phyloP scores from a whole-genome alignment of 2,888 invertebrate species.

The Leptinotarsa juncta region DNA sequence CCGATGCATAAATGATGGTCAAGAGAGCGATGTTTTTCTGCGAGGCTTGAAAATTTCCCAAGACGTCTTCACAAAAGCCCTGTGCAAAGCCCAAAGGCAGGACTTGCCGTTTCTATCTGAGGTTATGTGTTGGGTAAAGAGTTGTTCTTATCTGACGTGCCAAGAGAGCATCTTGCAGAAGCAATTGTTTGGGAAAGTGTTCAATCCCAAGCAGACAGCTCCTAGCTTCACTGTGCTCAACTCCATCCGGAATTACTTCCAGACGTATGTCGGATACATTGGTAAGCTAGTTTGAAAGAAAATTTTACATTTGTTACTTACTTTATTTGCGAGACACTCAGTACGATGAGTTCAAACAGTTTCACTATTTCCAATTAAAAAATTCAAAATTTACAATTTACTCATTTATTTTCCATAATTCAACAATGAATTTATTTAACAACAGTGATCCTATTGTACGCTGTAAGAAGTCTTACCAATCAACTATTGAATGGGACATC shows the following conservation, averaged over 20 bases:
- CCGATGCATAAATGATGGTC: slow-evolving; percentile 4
- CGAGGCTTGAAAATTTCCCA: slow-evolving; percentile 40
- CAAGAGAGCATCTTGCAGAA: slow-evolving; percentile 33
- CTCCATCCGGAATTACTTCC: slow-evolving; percentile 43
- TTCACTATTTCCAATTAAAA: no score
- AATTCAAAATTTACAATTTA: no score
- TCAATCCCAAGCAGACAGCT: slow-evolving; percentile 32
- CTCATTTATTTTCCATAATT: no score
- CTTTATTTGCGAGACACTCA: background rate
- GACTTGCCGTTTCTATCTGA: slow-evolving; percentile 47
- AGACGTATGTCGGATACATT: slow-evolving; percentile 38
- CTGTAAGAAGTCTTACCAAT: no score
- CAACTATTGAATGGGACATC: no score
- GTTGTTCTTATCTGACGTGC: slow-evolving; percentile 45
- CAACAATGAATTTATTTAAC: no score
- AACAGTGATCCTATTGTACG: no score
- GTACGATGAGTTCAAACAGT: no score
- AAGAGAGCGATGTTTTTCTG: slow-evolving; percentile 32
- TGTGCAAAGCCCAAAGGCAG: slow-evolving; percentile 43
- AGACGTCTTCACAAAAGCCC: slow-evolving; percentile 50
- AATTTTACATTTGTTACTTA: background rate
- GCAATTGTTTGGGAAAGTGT: slow-evolving; percentile 37
- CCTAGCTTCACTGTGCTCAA: slow-evolving; percentile 43
- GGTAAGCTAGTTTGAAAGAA: slow-evolving; percentile 36
- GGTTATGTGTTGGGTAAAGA: slow-evolving; percentile 49